Percentiles rank a stretch among this genome's conserved stretches.
Conservation (phyloP, 2,888 invertebrate genomes). For the Agonopterix alstromeriana region DNA sequence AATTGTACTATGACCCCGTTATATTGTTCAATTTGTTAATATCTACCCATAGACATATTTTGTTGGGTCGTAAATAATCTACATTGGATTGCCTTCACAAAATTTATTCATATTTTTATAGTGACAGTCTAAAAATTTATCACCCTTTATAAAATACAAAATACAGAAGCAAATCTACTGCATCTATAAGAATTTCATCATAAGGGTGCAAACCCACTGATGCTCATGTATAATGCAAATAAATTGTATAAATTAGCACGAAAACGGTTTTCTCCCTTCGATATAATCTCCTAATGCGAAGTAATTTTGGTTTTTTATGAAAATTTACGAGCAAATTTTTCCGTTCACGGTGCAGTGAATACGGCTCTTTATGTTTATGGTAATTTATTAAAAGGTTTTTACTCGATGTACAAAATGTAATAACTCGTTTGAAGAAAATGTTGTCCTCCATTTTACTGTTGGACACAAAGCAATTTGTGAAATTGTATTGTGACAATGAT, state of each 20-base stretch:
- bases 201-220: neutral
- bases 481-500: no score
- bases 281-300: slow-evolving; percentile 31
- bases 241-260: slow-evolving; percentile 7
- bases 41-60: no score
- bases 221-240: slow-evolving; percentile 3
- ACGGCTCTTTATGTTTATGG: slow-evolving; percentile 37
- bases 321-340: slow-evolving; percentile 28
- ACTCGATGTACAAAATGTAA: slow-evolving; percentile 8
- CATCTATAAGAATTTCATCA: neutral
- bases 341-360: slow-evolving; percentile 21
- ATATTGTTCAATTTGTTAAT: no score
- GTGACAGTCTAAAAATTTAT: no score
- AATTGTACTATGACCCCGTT: no score
- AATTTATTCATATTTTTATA: no score
- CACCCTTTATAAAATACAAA: no score
- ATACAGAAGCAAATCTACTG: no score
- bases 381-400: slow-evolving; percentile 52
- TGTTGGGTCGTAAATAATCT: no score
- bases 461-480: no score
- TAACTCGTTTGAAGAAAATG: slow-evolving; percentile 1
- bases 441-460: no score
- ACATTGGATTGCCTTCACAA: no score
- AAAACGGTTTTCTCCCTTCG: slow-evolving; percentile 6
- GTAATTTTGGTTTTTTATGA: slow-evolving; percentile 29